phyloP scores from a whole-genome alignment of 2,113 vertebrate species.

The Strix aluco region DNA sequence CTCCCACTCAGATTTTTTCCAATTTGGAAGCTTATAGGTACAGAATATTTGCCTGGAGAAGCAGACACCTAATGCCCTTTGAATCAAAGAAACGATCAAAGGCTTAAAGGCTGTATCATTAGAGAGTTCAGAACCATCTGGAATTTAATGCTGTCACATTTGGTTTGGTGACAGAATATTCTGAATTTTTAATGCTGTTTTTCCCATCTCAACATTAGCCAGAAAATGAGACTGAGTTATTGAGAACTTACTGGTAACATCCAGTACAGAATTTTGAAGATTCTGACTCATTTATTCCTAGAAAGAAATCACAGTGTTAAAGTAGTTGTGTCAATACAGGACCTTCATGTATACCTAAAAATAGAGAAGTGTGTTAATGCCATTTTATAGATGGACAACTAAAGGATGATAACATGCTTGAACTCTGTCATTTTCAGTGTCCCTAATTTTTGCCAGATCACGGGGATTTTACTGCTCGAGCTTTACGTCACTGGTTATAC shows the following conservation, averaged over 20 bases:
- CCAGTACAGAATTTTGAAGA: not conserved
- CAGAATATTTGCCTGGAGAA: constrained; percentile 42
- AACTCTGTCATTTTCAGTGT: not conserved
- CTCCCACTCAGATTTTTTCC: constrained; percentile 58
- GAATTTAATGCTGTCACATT: not conserved
- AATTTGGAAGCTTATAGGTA: constrained; percentile 34
- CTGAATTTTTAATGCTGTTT: constrained; percentile 6
- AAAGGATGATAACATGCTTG: not conserved
- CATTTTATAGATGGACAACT: not conserved
- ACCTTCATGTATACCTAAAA: not conserved
- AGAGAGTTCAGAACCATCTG: not conserved
- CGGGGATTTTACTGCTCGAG: not conserved
- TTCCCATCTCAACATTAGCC: not conserved
- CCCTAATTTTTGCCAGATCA: not conserved
- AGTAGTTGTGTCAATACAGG: not conserved
- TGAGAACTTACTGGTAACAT: not conserved
- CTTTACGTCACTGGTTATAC: not conserved
- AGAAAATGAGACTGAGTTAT: not conserved
- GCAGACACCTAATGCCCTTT: constrained; percentile 13
- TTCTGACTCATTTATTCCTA: not conserved
- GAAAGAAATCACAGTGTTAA: not conserved
- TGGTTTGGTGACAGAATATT: not conserved
- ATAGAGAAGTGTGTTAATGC: not conserved
- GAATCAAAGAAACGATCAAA: not conserved
- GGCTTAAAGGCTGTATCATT: constrained; percentile 3